Conservation (phyloP, 2,888 invertebrate genomes). For the Lumbricus terrestris region DNA sequence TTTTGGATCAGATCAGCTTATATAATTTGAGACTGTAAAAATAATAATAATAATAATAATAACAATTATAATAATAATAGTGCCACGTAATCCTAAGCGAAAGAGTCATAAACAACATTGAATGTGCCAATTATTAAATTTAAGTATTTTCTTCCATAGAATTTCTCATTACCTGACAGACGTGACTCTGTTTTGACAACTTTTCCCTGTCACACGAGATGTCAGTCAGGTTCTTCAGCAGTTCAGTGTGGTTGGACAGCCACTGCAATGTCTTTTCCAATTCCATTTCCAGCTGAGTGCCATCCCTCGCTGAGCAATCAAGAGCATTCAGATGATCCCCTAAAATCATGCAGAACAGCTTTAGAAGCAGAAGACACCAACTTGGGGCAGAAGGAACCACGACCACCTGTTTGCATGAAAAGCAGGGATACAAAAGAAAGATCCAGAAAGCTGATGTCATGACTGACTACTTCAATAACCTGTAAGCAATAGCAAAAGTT, state of each 20-base stretch:
- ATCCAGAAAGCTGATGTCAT: not conserved
- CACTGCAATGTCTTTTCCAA: not conserved
- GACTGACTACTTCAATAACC: not conserved
- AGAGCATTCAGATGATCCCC: not conserved
- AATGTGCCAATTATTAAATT: too few relatives aligned
- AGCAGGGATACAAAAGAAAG: not conserved
- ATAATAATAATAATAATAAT: too few relatives aligned
- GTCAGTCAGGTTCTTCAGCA: not conserved
- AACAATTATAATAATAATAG: not conserved
- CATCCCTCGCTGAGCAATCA: not conserved
- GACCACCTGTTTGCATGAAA: not conserved
- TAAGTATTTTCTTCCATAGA: not conserved
- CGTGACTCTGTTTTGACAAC: slow-evolving; percentile 10
- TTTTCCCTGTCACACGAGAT: slow-evolving; percentile 18
- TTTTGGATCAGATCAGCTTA: too few relatives aligned
- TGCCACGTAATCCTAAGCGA: not conserved
- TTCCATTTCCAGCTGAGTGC: not conserved
- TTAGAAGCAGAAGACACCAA: not conserved
- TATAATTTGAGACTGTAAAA: too few relatives aligned
- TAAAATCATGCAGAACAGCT: not conserved
- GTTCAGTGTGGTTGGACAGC: not conserved
- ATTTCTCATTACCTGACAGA: slow-evolving; percentile 20
- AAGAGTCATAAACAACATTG: not conserved
- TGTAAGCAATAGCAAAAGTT: not conserved
- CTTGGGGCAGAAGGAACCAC: not conserved